Evolutionary conservation across 2,888 invertebrate genomes (phyloP).

Genomic region (Cheilosia vulpina): DNA sequence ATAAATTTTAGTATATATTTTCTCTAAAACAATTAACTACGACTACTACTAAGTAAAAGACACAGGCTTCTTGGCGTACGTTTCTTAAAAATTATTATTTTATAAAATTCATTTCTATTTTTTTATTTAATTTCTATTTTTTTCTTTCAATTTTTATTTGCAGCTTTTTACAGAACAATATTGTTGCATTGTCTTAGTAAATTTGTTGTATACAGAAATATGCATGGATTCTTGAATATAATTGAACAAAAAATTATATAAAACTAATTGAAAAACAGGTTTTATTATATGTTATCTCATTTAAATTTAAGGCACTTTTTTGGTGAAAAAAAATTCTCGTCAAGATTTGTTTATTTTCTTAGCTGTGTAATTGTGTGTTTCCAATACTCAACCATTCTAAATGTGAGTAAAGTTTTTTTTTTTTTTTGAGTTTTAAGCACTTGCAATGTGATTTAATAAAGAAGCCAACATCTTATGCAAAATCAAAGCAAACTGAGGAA

Average conservation of each 20-base stretch:
- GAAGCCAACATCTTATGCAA: slow-evolving; percentile 75
- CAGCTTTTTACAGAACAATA: slow-evolving; percentile 73
- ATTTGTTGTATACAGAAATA: slow-evolving; percentile 28
- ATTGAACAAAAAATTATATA: slow-evolving; percentile 9
- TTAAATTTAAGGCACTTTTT: slow-evolving; percentile 69
- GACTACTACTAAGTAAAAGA: slow-evolving; percentile 78
- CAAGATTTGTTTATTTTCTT: slow-evolving; percentile 22
- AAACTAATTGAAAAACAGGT: slow-evolving; percentile 27
- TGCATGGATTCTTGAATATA: slow-evolving; percentile 50
- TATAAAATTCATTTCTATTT: slow-evolving; percentile 53
- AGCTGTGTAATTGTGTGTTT: slow-evolving; percentile 39
- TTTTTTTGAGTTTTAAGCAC: background rate
- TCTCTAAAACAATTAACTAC: slow-evolving; percentile 74
- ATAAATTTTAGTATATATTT: slow-evolving; percentile 52
- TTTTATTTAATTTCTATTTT: slow-evolving; percentile 18
- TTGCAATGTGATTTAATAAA: slow-evolving; percentile 59
- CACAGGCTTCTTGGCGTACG: slow-evolving; percentile 76
- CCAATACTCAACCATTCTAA: slow-evolving; percentile 31
- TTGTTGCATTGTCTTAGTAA: slow-evolving; percentile 35
- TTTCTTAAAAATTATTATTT: slow-evolving; percentile 68
- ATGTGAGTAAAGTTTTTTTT: slow-evolving; percentile 6
- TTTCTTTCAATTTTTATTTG: slow-evolving; percentile 49
- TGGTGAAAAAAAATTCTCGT: slow-evolving; percentile 44
- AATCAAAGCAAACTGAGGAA: slow-evolving; percentile 44
- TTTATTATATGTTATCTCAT: slow-evolving; percentile 14